Conservation (phyloP, 2,113 vertebrate species). For the Tricholaema leucomelas region DNA sequence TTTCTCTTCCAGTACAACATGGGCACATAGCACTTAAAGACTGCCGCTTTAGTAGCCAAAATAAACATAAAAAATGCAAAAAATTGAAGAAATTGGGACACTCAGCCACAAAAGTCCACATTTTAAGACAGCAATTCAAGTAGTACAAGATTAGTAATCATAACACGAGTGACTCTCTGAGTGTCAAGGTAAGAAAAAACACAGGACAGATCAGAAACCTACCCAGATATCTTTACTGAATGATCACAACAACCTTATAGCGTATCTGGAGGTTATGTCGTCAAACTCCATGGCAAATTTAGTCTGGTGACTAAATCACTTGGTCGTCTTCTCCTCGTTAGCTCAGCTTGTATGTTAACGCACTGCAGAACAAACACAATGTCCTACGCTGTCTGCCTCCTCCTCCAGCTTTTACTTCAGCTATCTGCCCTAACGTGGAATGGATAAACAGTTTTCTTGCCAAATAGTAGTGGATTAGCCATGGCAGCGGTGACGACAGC, state of each 20-base stretch:
- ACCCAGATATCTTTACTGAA: background rate
- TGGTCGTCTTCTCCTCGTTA: background rate
- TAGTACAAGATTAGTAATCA: background rate
- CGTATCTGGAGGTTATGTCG: background rate
- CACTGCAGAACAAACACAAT: background rate
- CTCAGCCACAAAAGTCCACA: background rate
- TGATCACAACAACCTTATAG: background rate
- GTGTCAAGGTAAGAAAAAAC: background rate
- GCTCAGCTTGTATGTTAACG: background rate
- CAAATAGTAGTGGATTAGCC: constrained; percentile 58
- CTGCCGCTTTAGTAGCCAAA: constrained; percentile 2
- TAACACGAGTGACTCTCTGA: background rate
- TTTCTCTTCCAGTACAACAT: background rate
- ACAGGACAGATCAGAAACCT: background rate
- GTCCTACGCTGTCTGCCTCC: background rate
- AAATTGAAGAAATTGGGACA: background rate
- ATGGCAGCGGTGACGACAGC: background rate
- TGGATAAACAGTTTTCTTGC: constrained; percentile 40
- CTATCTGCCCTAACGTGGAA: background rate
- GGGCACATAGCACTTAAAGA: background rate
- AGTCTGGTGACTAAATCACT: background rate
- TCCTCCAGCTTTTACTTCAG: background rate
- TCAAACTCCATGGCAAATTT: background rate
- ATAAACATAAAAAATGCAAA: background rate
- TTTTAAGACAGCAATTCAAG: constrained; percentile 4